Evolutionary conservation across 2,797 vertebrate genomes (phyloP), one percentile per base, ranked within the genome.

Genomic region (Bradypodion pumilum): DNA sequence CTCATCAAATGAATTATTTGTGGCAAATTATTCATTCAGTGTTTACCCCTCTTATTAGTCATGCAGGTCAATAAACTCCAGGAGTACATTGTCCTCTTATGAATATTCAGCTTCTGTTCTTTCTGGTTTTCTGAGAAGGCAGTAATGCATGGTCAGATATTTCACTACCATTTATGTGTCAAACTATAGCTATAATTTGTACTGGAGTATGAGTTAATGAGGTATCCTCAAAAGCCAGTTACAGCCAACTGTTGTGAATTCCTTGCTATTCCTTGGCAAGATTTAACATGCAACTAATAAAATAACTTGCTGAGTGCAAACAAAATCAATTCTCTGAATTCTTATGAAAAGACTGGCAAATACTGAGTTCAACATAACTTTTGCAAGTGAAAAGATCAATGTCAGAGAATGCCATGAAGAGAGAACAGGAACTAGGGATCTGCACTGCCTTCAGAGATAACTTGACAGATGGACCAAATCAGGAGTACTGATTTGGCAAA

Each of bases 1-100:
- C 42, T 21, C 82, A 88, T 0, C n/a, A 74, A 86, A 73, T 73
- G 88, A 88, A 80, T 83, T 82, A 87, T 86, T 88, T 90, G 83
- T 87, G 66, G 52, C 83, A 86, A 87, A 82, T 69, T 59, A 90
- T 88, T 87, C 85, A 81, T 90, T 89, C 90, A 82, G 80, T 87
- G 89, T 66, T 93, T 89, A 89, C 79, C 83, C 78, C 49, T 29
- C 60, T 2, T 88, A 90, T 83, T 76, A 83, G 74, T n/a, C 49
- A 83, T 83, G 81, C 63, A 76, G 74, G 76, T 83, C 81, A 12
- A 82, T 82, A 75, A 82, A 75, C 62, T 68, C 63, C n/a, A 83
- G 63, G 74, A 68, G 83, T 59, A 59, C 46, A 83, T 69, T 76
- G 49, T 63, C 35, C 27, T 80, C 46, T 7, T 85, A 85, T 59